Conservation (phyloP, 2,113 vertebrate genomes). For the Leptobrachium leishanense region DNA sequence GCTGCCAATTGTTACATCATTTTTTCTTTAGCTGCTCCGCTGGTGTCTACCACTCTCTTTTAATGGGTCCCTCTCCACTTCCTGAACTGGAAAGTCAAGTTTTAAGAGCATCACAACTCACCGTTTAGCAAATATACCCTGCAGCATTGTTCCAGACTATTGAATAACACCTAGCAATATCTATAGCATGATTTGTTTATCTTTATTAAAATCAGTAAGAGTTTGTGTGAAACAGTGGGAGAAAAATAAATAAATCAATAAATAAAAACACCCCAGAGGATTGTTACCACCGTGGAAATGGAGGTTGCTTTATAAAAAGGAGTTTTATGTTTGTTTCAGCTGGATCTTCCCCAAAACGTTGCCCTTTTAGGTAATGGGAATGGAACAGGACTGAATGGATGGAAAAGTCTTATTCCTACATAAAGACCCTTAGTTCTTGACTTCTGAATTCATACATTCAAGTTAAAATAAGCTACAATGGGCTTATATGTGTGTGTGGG, state of each 20-base stretch:
- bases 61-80: no score
- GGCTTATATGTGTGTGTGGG: no score
- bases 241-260: neutral
- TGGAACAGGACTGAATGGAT: neutral
- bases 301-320: neutral
- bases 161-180: neutral
- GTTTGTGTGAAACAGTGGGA: neutral
- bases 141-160: no score
- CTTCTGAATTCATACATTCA: conserved; percentile 11
- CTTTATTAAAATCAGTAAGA: neutral
- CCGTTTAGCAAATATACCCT: no score
- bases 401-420: conserved; percentile 4
- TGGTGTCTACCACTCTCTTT: no score
- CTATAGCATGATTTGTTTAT: neutral
- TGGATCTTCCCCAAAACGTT: conserved; percentile 13
- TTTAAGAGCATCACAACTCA: no score
- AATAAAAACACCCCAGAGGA: neutral
- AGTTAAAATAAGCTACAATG: neutral
- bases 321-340: neutral
- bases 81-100: no score
- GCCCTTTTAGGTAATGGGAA: conserved; percentile 6
- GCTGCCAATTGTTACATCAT: no score
- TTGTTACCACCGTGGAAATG: conserved; percentile 7
- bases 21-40: no score
- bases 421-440: conserved; percentile 6